Conservation (phyloP, 2,797 vertebrate species). For the Allobates femoralis region DNA sequence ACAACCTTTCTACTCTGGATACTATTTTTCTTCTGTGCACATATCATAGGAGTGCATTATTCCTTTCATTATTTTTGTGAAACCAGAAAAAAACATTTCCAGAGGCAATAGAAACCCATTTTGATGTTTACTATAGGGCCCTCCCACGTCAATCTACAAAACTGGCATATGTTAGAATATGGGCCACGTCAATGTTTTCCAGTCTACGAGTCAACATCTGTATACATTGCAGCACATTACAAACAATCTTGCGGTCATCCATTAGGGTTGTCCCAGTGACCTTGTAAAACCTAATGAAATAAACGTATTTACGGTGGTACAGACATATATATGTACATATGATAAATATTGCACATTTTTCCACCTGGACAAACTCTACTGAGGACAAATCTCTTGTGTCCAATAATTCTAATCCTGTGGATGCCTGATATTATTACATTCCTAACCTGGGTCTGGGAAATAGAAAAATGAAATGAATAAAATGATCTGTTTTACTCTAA, state of each 20-base stretch:
- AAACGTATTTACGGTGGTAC: not conserved
- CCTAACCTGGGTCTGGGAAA: not conserved
- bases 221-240: not conserved
- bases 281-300: not conserved
- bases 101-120: not conserved
- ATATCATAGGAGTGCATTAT: no score
- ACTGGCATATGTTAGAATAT: not conserved
- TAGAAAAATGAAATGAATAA: not conserved
- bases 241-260: not conserved
- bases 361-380: not conserved
- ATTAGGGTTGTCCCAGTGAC: not conserved
- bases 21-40: no score
- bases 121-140: not conserved
- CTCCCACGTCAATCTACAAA: not conserved
- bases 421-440: conserved; percentile 2
- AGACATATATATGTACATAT: not conserved
- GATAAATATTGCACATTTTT: not conserved
- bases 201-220: not conserved
- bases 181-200: not conserved
- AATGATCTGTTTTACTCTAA: not conserved
- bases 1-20: no score
- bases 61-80: no score
- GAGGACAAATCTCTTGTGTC: not conserved
- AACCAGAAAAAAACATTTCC: no score
- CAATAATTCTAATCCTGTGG: not conserved